A percentile compares a stretch with the other conserved stretches of the same genome.
Evolutionary conservation across 1,140 invertebrate species (phyloP).

Genomic region (Drosophila jambulina): DNA sequence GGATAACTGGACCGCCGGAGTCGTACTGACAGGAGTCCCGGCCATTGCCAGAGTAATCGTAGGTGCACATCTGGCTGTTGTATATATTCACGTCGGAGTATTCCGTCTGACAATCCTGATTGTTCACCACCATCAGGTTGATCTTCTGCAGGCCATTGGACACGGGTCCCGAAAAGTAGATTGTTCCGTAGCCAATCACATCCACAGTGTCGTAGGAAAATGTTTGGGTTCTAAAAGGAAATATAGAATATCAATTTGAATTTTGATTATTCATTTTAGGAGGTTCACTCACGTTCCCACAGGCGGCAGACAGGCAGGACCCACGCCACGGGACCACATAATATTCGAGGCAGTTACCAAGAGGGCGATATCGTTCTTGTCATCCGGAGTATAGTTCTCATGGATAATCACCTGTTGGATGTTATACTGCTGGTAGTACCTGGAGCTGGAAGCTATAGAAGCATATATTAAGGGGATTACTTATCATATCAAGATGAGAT

Average conservation of each 20-base stretch:
- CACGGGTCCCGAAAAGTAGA: constrained; percentile 60
- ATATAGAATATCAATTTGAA: background rate
- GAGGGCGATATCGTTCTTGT: constrained; percentile 71
- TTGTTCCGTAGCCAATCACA: constrained; percentile 72
- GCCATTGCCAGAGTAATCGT: constrained; percentile 63
- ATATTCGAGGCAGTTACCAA: constrained; percentile 56
- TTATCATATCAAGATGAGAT: background rate
- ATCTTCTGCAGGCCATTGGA: constrained; percentile 61
- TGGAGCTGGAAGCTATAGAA: constrained; percentile 52
- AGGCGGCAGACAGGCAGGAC: constrained; percentile 77
- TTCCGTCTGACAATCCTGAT: constrained; percentile 61
- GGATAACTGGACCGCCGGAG: constrained; percentile 78
- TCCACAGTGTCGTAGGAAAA: constrained; percentile 71
- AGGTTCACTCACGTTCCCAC: constrained; percentile 52
- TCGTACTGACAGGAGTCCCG: constrained; percentile 80
- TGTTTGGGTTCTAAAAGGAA: constrained; percentile 13
- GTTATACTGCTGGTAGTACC: constrained; percentile 57
- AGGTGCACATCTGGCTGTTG: constrained; percentile 66
- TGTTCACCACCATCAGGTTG: constrained; percentile 58
- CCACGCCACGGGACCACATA: constrained; percentile 73
- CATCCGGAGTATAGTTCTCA: constrained; percentile 52
- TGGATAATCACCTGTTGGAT: constrained; percentile 60
- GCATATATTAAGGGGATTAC: background rate
- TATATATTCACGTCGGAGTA: constrained; percentile 57
- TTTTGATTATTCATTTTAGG: background rate